Evolutionary conservation across 2,797 vertebrate species (phyloP), one percentile per base, ranked within the genome.

Genomic region (Carduelis carduelis): DNA sequence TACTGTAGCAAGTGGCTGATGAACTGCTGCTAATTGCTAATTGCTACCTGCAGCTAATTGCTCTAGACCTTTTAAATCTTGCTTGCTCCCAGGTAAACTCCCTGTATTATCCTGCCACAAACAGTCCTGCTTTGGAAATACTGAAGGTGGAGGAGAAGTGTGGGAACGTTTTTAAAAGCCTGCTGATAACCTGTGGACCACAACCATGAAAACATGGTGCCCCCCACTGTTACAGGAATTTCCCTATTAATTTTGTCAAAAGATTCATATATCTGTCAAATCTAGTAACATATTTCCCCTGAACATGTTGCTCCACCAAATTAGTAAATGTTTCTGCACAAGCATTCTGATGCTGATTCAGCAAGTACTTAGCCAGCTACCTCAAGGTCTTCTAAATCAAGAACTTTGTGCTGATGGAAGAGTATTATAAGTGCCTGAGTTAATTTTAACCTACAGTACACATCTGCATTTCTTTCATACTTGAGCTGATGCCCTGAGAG

Each of bases 381-480:
- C 26, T 94, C 91, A 94, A 75, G 63, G 87, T 21, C 65, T 77
- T 74, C 52, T 60, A 50, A 92, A 80, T 86, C 11, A 89, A 65
- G 55, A 61, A 34, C 24, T 57, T 94, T 81, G 69, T 90, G 72
- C 79, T 91, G 69, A 87, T 68, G 46, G 76, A 81, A 85, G 24
- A 71, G 5, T 9, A 52, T 9, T 83, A 14, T n/a, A 87, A 85
- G 21, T 70, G 60, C 27, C 49, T 22, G 16, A 43, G 28, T 86
- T 91, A 94, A 84, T 92, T 93, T 92, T 90, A 95, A 88, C 50
- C 59, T 83, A 13, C n/a, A 59, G 43, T 71, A 57, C 35, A 50
- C 27, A 61, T 87, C 76, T 95, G 70, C 55, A 83, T 81, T 83
- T 95, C 53, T 75, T 90, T 75, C 49, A 43, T 30, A 71, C 7